Conservation (phyloP, 2,113 vertebrate genomes). For the Jacana jacana region DNA sequence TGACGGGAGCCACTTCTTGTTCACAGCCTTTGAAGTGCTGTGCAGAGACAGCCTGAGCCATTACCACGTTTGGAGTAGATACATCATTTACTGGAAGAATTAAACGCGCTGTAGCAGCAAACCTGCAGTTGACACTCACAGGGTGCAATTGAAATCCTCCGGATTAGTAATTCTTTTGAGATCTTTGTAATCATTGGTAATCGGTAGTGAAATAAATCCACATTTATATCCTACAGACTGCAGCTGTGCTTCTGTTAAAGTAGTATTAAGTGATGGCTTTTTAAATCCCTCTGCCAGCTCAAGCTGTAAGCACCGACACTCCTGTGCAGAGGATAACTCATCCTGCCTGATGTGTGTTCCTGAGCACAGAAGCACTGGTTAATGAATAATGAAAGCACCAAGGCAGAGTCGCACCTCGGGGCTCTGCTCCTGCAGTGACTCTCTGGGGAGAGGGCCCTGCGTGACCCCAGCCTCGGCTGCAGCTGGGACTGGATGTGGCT, state of each 20-base stretch:
- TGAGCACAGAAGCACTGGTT: not conserved
- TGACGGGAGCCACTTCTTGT: not conserved
- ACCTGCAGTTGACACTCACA: slow-evolving; percentile 40
- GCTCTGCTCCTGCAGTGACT: not conserved
- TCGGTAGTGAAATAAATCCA: slow-evolving; percentile 65
- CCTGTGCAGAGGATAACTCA: slow-evolving; percentile 2
- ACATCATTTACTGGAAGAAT: slow-evolving; percentile 31
- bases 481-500: not conserved
- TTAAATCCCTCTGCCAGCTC: slow-evolving; percentile 52
- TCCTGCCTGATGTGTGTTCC: slow-evolving; percentile 4
- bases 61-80: not conserved
- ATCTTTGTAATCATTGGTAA: slow-evolving; percentile 56
- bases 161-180: slow-evolving; percentile 61
- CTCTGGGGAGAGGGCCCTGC: not conserved
- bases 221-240: slow-evolving; percentile 41
- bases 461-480: not conserved
- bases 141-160: slow-evolving; percentile 38
- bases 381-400: slow-evolving; percentile 43
- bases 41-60: not conserved
- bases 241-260: slow-evolving; percentile 54
- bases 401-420: not conserved
- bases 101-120: slow-evolving; percentile 26
- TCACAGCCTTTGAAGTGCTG: slow-evolving; percentile 27
- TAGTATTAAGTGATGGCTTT: slow-evolving; percentile 15
- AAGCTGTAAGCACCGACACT: not conserved